Evolutionary conservation across 2,888 invertebrate genomes (phyloP).

Genomic region (Agrochola circellaris): DNA sequence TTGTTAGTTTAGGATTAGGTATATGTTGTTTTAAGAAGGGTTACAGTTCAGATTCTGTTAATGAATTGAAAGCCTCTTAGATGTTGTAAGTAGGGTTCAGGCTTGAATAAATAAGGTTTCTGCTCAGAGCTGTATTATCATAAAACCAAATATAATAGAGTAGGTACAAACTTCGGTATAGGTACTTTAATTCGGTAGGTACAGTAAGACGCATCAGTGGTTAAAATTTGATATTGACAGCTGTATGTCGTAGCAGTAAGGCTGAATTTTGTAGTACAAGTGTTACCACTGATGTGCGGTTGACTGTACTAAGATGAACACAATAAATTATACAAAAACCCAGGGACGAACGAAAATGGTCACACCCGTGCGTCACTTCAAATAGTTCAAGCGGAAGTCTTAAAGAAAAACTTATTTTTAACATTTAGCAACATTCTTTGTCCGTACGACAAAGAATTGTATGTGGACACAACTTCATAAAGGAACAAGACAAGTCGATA

Average conservation of each 20-base stretch:
- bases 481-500: constrained; percentile 10
- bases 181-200: neutral
- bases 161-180: neutral
- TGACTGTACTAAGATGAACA: neutral
- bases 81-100: constrained; percentile 8
- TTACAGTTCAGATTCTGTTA: constrained; percentile 28
- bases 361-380: neutral
- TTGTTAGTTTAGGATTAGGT: constrained; percentile 13
- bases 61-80: constrained; percentile 45
- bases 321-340: neutral
- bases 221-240: neutral
- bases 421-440: neutral
- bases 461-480: constrained; percentile 6
- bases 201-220: neutral
- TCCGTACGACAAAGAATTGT: no score
- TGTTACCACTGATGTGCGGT: no score
- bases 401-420: neutral
- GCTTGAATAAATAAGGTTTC: constrained; percentile 31
- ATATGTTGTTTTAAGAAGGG: constrained; percentile 31
- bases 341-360: neutral
- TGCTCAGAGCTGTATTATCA: neutral
- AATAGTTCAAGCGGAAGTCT: neutral
- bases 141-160: constrained; percentile 9
- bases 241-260: neutral
- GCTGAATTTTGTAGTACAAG: neutral